Base-by-base conservation (phyloP, 2,888 invertebrate genomes). In the Nematopogon swammerdamellus region DNA sequence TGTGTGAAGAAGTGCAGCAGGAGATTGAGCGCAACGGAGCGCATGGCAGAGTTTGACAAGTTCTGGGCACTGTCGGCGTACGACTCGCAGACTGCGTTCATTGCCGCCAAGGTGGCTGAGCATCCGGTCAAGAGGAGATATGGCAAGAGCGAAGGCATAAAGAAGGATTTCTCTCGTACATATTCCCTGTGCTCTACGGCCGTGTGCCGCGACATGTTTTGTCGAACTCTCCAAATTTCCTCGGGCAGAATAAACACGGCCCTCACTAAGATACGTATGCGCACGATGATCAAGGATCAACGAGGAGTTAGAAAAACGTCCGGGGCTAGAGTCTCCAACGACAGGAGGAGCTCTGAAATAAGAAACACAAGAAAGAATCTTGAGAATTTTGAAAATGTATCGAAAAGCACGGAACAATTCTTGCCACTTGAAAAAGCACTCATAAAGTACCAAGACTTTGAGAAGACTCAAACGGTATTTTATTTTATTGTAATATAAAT, bases 221-320 rank as follows among this genome's bases (percentile, higher is more conserved):
- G 45, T 19, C 19, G 20, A 19, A 45, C 45, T 14, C 20, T 45
- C 2, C 45, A 45, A 45, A 45, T 45, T 5, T 45, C 45, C 3
- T 45, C 45, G 14, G 45, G 45, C 19, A 18, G 45, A 45, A 45
- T 45, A 8, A 45, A 45, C n/a, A 45, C 45, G 14, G 45, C 45
- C 5, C 45, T 45, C 20, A 45, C 45, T 16, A 45, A 45, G n/a
- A 19, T 45, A 19, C 19, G 45, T 2, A 45, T 6, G 18, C n/a
- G 20, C 6, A 45, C 19, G 14, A 5, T 19, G 14, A 45, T 45
- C 10, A 45, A 45, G 19, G 45, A 45, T 19, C 45, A 45, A 20
- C 19, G 45, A 10, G 45, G 45, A 19, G 20, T 45, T 2, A 45
- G 20, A 45, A 45, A 45, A 14, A 14, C 36, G 11, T 36, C 36